A percentile compares a stretch with the other conserved stretches of the same genome.
Evolutionary conservation across 2,113 vertebrate genomes (phyloP).

Genomic region (Dinomys branickii): DNA sequence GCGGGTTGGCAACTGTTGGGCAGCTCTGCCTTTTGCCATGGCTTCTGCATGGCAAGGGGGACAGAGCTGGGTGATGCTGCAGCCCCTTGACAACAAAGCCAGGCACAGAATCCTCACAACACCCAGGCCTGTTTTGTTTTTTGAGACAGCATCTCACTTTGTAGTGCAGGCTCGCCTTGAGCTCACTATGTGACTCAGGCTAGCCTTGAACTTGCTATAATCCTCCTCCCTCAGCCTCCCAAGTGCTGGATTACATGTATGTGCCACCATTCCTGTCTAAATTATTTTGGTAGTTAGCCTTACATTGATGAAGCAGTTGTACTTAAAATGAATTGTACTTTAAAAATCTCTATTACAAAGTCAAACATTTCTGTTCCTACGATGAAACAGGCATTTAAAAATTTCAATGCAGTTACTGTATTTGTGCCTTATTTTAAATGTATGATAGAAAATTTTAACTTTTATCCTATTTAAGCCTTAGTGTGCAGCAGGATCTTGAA

Average conservation of each 20-base stretch:
- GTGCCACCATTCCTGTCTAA: neutral
- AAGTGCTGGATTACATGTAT: neutral
- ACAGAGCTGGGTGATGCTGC: too few species aligned
- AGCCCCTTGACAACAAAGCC: too few species aligned
- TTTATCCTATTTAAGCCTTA: conserved; percentile 30
- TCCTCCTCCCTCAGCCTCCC: neutral
- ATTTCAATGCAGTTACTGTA: neutral
- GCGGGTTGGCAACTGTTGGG: too few species aligned
- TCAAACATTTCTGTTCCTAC: conserved; percentile 3
- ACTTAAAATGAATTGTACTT: neutral
- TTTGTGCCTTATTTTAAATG: conserved; percentile 45
- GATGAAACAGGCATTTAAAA: conserved; percentile 1
- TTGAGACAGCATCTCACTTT: neutral
- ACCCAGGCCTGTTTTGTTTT: too few species aligned
- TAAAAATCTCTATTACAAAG: neutral
- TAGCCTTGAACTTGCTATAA: neutral
- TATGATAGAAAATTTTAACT: neutral
- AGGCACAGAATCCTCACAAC: too few species aligned
- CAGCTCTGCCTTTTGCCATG: too few species aligned
- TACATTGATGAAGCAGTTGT: neutral
- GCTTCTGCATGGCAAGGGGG: too few species aligned
- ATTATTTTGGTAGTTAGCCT: neutral
- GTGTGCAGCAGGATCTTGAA: conserved; percentile 7
- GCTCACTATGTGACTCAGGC: neutral
- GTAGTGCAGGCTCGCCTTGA: neutral